Conservation (phyloP, 2,888 invertebrate genomes). For the Scaptomyza flava region DNA sequence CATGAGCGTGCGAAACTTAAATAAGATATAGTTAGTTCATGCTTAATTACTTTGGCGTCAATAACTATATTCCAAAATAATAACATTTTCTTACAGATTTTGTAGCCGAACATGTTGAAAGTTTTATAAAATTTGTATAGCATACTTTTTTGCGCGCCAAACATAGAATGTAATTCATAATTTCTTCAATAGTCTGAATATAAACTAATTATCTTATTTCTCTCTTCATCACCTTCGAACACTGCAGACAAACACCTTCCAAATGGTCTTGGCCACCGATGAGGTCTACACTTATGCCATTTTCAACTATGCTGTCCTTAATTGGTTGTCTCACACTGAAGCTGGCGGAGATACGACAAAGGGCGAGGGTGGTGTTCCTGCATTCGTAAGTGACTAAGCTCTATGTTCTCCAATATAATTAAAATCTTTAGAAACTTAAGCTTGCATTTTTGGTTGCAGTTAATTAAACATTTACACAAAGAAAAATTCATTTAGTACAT, state of each 20-base stretch:
- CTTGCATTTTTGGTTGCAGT: slow-evolving; percentile 33
- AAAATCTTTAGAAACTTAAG: slow-evolving; percentile 3
- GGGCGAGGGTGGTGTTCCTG: slow-evolving; percentile 94
- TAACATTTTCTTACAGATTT: too few species aligned
- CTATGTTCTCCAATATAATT: background rate
- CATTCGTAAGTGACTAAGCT: slow-evolving; percentile 88
- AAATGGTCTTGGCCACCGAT: slow-evolving; percentile 96
- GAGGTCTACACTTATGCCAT: slow-evolving; percentile 97
- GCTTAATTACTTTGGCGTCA: too few species aligned
- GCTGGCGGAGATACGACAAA: slow-evolving; percentile 94
- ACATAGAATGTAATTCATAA: background rate
- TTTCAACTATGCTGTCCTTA: slow-evolving; percentile 95
- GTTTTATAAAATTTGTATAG: background rate
- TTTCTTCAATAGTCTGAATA: too few species aligned
- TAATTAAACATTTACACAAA: slow-evolving; percentile 58
- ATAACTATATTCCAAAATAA: too few species aligned
- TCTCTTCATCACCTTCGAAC: slow-evolving; percentile 83
- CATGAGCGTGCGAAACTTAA: too few species aligned
- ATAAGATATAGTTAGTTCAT: background rate
- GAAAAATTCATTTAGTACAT: slow-evolving; percentile 28
- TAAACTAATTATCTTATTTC: background rate
- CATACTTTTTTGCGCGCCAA: background rate
- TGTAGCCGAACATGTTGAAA: too few species aligned
- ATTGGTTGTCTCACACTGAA: slow-evolving; percentile 96
- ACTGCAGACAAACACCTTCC: slow-evolving; percentile 97